Evolutionary conservation across 1,140 invertebrate genomes (phyloP), one percentile per base, ranked within the genome.

Genomic region (Oedothorax gibbosus): DNA sequence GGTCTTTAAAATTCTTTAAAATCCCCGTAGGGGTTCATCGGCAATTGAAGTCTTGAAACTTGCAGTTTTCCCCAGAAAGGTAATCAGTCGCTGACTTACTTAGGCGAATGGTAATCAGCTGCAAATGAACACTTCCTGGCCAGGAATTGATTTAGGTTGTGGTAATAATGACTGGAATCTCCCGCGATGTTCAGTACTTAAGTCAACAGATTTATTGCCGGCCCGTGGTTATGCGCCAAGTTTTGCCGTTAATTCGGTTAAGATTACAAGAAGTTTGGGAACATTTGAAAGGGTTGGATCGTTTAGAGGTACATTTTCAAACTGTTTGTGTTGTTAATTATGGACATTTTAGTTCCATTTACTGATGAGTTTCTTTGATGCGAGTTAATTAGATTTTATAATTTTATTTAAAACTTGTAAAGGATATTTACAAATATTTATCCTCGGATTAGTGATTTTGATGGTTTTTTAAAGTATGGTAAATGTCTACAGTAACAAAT

Each of bases 21-120:
- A n/a, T 49, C 66, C 65, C 49, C 15, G 51, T 15, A 21, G 78
- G 71, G 78, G 65, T 56, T 68, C 66, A 80, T 69, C 66, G 62
- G 60, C 62, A 69, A 80, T 80, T 80, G 65, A 66, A 68, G 51
- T 57, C 53, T 21, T 57, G 72, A 53, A 75, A 21, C 54, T 75
- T 75, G 35, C 35, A 56, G 53, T 51, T 35, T 53, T 75, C 56
- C 72, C 35, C 60, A 35, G 56, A 3, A 54, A 71, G 71, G 57
- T 73, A 73, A 73, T 73, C 71, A 73, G 51, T 35, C 57, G 20
- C 68, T 53, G 72, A 20, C 56, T 71, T 35, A 75, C 56, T 75
- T 62, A 57, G 72, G 18, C 12, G 62, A 50, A 77, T 77, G 75
- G 35, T 77, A 77, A 77, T 77, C 60, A 77, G 75, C 75, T 77